Evolutionary conservation across 2,888 invertebrate species (phyloP), one percentile per base, ranked within the genome.

Genomic region (Frankliniella intonsa): DNA sequence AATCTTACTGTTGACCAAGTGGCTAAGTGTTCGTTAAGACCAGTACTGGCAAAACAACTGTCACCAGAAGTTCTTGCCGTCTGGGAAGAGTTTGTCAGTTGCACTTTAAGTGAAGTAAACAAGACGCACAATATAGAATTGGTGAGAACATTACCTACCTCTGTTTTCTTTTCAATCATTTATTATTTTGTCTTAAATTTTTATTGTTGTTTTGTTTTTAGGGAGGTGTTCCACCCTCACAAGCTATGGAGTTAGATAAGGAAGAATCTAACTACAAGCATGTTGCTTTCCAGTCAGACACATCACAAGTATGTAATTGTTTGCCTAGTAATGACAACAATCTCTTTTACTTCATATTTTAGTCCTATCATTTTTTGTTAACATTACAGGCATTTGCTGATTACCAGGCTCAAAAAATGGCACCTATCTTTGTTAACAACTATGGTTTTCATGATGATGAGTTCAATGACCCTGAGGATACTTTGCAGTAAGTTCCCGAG

Each of bases 371-470:
- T 27, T 50, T 69, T 27, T 38, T 10, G 50, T 50, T 69, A 8
- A 69, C 76, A 80, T 82, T 82, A 50, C 80, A 84, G 83, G 51
- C 81, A 17, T 91, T 89, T 88, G 88, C 89, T 85, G 90, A 91
- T 86, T 92, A 91, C 87, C 91, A 92, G 88, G 90, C 90, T 86
- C 92, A 92, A 87, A 90, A 91, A 87, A 89, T 92, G 88, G 90
- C 91, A 50, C 89, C 91, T 83, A 90, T 90, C 84, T 91, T 91
- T 86, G 90, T 90, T 84, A 91, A 92, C 85, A 90, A 90, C 84
- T 92, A 91, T 86, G 92, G 91, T 82, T 92, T 90, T 86, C 90
- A 90, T 85, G 92, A 92, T 86, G 91, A 92, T 84, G 91, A 92
- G 84, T 92, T 91, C 85, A 91, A 90, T 84, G 91, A 91, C 85